A percentile compares a stretch with the other conserved stretches of the same genome.
Conservation (phyloP, 2,797 vertebrate genomes). For the Serranus cabrilla region DNA sequence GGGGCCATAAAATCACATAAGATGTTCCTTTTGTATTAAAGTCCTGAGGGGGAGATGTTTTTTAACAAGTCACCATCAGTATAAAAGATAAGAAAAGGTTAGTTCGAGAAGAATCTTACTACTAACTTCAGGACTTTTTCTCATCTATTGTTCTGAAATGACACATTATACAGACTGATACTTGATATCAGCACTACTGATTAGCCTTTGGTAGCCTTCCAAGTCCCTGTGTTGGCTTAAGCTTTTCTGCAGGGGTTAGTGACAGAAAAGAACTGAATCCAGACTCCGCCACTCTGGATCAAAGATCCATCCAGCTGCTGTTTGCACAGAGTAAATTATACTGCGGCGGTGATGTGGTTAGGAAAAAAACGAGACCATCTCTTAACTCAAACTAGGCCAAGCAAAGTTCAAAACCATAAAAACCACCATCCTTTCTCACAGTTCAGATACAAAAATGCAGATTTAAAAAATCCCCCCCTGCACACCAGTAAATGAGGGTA, state of each 20-base stretch:
- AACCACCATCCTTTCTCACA: slow-evolving; percentile 21
- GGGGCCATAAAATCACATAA: background rate
- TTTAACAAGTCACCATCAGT: too few species aligned
- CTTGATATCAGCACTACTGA: background rate
- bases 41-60: background rate
- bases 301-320: slow-evolving; percentile 6
- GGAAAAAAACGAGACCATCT: background rate
- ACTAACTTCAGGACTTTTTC: background rate
- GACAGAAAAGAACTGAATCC: background rate
- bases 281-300: background rate
- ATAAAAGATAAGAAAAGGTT: background rate
- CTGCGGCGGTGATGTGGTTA: background rate
- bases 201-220: too few species aligned
- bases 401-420: slow-evolving; percentile 10
- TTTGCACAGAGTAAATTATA: slow-evolving; percentile 15
- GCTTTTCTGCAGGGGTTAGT: background rate
- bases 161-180: background rate
- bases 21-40: background rate
- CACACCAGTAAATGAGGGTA: slow-evolving; percentile 18
- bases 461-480: slow-evolving; percentile 1
- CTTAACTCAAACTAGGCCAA: background rate
- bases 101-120: background rate
- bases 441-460: slow-evolving; percentile 4
- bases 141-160: background rate
- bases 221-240: background rate